Percentiles rank a stretch among this genome's conserved stretches.
These are phyloP conservation scores for Dolichoris vasculosae DNA, from an alignment of 1,140 invertebrate genomes.

Conservation along the genomic window DNA sequence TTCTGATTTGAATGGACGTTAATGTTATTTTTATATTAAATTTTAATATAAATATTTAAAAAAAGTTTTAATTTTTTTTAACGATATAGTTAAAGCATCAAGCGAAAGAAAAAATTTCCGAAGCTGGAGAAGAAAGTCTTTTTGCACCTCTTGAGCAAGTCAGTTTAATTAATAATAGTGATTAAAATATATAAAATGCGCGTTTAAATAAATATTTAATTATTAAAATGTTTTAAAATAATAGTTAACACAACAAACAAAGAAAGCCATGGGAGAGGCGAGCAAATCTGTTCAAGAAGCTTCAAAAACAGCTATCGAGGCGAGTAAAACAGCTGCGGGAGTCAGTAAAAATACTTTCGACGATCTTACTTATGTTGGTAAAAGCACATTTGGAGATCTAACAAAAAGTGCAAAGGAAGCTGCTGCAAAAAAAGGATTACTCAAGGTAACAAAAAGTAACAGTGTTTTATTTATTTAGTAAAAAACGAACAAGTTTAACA, in stretches of 20 bases:
- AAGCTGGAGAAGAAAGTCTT: conserved; percentile 80
- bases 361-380: conserved; percentile 90
- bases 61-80: background rate
- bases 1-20: background rate
- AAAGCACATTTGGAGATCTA: conserved; percentile 89
- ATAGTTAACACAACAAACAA: conserved; percentile 89
- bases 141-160: conserved; percentile 86
- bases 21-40: background rate
- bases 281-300: conserved; percentile 86
- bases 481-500: too few relatives aligned
- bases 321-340: conserved; percentile 89
- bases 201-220: background rate
- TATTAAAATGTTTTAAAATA: background rate
- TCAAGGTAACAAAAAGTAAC: conserved; percentile 78
- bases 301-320: conserved; percentile 88
- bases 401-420: conserved; percentile 93
- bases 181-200: background rate
- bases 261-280: conserved; percentile 91
- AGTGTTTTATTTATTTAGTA: background rate
- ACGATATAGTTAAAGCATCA: conserved; percentile 76
- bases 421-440: conserved; percentile 87
- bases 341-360: conserved; percentile 92
- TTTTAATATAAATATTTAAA: background rate
- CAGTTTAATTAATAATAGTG: conserved; percentile 50
- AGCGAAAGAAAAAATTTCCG: conserved; percentile 81